These are phyloP conservation scores for Polyboroides typus DNA, from an alignment of 2,797 vertebrate genomes.

Conservation along the genomic window DNA sequence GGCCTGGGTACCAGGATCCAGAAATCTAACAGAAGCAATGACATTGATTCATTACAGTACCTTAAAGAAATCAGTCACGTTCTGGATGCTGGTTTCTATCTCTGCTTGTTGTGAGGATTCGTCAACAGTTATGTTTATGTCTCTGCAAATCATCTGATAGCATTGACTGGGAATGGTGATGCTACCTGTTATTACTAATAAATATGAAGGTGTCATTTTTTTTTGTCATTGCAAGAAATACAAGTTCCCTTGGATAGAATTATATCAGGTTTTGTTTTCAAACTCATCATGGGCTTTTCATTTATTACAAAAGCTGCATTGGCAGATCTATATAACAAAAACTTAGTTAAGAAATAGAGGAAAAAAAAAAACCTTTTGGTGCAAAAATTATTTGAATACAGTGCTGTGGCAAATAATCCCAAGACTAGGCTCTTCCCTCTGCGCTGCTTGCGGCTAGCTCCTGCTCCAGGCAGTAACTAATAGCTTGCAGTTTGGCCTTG, in stretches of 20 bases:
- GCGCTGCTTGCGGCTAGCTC: background rate
- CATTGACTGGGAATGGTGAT: background rate
- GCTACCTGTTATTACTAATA: background rate
- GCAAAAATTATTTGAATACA: background rate
- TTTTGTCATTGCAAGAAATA: background rate
- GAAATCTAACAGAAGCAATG: background rate
- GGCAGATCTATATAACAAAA: background rate
- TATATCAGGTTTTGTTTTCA: background rate
- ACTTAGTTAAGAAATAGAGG: background rate
- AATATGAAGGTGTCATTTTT: background rate
- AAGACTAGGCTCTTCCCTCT: background rate
- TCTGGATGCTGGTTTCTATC: background rate
- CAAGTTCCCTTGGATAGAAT: background rate
- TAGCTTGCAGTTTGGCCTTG: background rate
- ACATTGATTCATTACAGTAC: background rate
- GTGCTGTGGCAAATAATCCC: background rate
- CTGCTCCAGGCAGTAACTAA: background rate
- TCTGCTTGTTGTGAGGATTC: background rate
- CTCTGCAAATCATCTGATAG: background rate
- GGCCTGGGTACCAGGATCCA: background rate
- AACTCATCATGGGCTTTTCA: background rate
- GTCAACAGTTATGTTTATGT: background rate
- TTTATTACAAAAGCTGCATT: background rate
- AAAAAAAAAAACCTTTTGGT: fast-evolving
- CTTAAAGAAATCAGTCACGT: background rate